Conservation (phyloP, 2,797 vertebrate species). For the Amniataba percoides region DNA sequence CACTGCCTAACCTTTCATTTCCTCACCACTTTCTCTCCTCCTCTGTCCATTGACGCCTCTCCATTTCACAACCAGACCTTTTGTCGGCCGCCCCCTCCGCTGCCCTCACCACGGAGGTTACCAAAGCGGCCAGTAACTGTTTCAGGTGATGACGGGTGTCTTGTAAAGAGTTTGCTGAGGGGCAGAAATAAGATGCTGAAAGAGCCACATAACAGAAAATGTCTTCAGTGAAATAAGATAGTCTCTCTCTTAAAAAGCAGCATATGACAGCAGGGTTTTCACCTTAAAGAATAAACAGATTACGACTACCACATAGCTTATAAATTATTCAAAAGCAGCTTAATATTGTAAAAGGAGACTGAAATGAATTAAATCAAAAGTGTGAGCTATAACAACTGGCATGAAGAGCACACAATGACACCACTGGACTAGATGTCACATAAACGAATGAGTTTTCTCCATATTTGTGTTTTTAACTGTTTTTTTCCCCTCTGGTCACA, state of each 20-base stretch:
- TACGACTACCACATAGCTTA: background rate
- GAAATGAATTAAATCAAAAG: background rate
- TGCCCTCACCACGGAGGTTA: conserved; percentile 7
- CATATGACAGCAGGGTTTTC: background rate
- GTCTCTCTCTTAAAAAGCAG: background rate
- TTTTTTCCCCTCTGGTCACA: conserved; percentile 12
- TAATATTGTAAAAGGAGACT: conserved; percentile 1
- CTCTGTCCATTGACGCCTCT: conserved; percentile 33
- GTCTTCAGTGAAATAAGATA: background rate
- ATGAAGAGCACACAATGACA: background rate
- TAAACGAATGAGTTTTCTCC: background rate
- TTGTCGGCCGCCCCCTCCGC: conserved; percentile 23
- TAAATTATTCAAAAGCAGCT: conserved; percentile 6
- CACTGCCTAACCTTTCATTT: conserved; percentile 41
- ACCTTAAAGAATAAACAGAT: conserved; percentile 6
- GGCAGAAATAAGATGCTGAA: conserved; percentile 11
- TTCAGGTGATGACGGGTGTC: conserved; percentile 19
- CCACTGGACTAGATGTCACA: background rate
- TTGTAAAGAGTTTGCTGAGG: conserved; percentile 12
- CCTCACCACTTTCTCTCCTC: conserved; percentile 2
- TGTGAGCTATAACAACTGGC: background rate
- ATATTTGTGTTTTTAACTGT: background rate
- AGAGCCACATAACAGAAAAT: conserved; percentile 4
- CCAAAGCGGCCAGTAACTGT: conserved; percentile 18
- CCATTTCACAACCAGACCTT: conserved; percentile 35